phyloP scores from a whole-genome alignment of 2,113 vertebrate species.

The Limnothrissa miodon region DNA sequence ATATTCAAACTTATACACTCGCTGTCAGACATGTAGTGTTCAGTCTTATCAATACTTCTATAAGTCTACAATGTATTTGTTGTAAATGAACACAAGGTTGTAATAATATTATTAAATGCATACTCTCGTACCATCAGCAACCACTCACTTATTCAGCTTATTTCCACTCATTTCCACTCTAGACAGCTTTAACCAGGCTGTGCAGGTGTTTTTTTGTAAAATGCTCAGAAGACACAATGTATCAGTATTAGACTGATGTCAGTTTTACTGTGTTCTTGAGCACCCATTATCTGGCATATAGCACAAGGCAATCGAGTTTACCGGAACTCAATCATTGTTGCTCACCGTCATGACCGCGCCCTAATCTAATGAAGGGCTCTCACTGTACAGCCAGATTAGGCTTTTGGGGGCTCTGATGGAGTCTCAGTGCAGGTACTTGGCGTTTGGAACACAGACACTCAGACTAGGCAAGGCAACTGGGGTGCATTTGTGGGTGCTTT shows the following conservation, averaged over 20 bases:
- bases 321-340: conserved; percentile 52
- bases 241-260: conserved; percentile 51
- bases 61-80: not conserved
- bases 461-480: conserved; percentile 1
- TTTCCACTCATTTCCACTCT: not conserved
- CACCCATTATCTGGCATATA: conserved; percentile 53
- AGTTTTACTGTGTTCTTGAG: conserved; percentile 47
- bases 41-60: not conserved
- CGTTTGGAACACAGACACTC: not conserved
- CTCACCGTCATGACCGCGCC: conserved; percentile 32
- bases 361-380: conserved; percentile 52
- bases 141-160: not conserved
- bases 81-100: not conserved
- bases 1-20: not conserved
- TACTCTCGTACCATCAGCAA: not conserved
- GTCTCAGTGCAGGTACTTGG: conserved; percentile 27
- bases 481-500: not conserved
- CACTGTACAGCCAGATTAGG: conserved; percentile 44
- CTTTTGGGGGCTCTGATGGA: conserved; percentile 34
- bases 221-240: conserved; percentile 30
- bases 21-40: not conserved
- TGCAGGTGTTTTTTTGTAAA: conserved; percentile 6
- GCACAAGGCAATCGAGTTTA: conserved; percentile 53
- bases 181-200: not conserved
- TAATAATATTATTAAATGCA: not conserved